Conservation (phyloP, 2,797 vertebrate species). For the Gobionotothen gibberifrons region DNA sequence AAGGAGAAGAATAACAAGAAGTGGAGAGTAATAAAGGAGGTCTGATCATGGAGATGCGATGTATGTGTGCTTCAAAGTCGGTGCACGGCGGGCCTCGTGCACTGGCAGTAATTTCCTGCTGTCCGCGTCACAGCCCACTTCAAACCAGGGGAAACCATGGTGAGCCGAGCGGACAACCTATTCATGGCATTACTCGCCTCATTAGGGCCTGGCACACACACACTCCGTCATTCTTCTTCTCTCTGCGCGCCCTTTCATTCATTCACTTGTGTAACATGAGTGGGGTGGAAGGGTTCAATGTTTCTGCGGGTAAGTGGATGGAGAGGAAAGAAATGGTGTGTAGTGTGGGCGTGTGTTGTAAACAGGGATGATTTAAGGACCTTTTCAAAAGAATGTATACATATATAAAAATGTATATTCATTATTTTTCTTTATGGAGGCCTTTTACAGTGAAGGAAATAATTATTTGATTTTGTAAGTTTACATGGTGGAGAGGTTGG, state of each 20-base stretch:
- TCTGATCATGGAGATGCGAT: slow-evolving; percentile 17
- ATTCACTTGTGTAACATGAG: slow-evolving; percentile 53
- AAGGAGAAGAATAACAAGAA: not conserved
- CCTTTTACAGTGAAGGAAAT: not conserved
- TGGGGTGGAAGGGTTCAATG: slow-evolving; percentile 43
- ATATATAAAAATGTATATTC: too few relatives aligned
- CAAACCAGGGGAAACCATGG: slow-evolving; percentile 64
- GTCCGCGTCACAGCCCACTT: slow-evolving; percentile 50
- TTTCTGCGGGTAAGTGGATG: slow-evolving; percentile 25
- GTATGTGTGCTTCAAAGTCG: slow-evolving; percentile 7
- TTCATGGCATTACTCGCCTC: slow-evolving; percentile 69
- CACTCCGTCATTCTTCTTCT: slow-evolving; percentile 52
- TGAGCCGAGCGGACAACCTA: slow-evolving; percentile 47
- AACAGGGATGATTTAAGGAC: not conserved
- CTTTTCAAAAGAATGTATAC: too few relatives aligned
- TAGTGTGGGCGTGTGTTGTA: slow-evolving; percentile 15
- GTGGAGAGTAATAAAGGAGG: not conserved
- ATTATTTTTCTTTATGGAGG: not conserved
- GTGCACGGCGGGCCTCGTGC: slow-evolving; percentile 27
- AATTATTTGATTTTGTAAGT: too few relatives aligned
- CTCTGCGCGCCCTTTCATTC: slow-evolving; percentile 41
- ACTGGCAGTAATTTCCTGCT: slow-evolving; percentile 56
- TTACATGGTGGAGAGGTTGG: too few relatives aligned
- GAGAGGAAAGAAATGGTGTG: slow-evolving; percentile 12
- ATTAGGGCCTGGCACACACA: slow-evolving; percentile 73